Conservation (phyloP, 1,140 invertebrate species). For the Trachymyrmex septentrionalis region DNA sequence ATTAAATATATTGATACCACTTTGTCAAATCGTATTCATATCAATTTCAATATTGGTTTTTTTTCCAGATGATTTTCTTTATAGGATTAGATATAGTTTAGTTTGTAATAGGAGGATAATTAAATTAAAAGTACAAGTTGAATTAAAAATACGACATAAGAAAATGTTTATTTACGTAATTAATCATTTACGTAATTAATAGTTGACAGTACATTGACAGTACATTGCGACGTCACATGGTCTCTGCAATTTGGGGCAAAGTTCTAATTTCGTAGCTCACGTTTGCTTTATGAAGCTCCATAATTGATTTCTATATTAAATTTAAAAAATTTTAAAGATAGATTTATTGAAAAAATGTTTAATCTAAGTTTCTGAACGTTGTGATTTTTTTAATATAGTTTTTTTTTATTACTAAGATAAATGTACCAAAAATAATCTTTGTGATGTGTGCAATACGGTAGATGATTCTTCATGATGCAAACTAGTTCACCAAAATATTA, state of each 20-base stretch:
- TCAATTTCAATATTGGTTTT: conserved; percentile 12
- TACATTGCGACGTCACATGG: conserved; percentile 57
- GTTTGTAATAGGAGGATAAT: neutral
- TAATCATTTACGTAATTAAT: conserved; percentile 73
- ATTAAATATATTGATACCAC: neutral
- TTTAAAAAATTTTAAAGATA: neutral
- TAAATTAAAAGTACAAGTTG: neutral
- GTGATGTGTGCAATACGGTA: conserved; percentile 30
- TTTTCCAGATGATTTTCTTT: neutral
- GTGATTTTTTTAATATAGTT: neutral
- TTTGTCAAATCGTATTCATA: neutral
- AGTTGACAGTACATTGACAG: conserved; percentile 70
- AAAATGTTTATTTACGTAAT: too few relatives aligned
- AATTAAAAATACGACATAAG: neutral
- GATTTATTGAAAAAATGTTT: neutral
- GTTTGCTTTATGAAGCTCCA: conserved; percentile 11
- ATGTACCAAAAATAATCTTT: conserved; percentile 36
- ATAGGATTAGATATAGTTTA: neutral
- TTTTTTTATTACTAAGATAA: neutral
- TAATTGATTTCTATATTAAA: conserved; percentile 56
- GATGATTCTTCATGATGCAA: conserved; percentile 21
- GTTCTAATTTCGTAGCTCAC: conserved; percentile 82
- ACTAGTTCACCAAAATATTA: conserved; percentile 40
- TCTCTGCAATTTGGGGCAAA: conserved; percentile 74
- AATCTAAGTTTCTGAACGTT: neutral